Evolutionary conservation across 2,888 invertebrate genomes (phyloP), one percentile per base, ranked within the genome.

Genomic region (Antheraea assamensis): DNA sequence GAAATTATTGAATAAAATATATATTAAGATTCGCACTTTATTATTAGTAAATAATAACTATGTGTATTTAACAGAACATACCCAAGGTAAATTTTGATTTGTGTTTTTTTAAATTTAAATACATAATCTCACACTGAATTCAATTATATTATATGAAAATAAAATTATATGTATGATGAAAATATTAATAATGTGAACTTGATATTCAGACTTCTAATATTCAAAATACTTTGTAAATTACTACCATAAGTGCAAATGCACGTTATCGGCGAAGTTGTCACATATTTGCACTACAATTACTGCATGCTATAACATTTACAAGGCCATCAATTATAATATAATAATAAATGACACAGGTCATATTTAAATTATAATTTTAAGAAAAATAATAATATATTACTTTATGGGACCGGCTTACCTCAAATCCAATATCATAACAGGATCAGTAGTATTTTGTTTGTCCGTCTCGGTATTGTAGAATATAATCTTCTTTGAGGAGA

Each of bases 401-500:
- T 5, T 8, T 52, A 21, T 21, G 21, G 21, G 30, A 19, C 8
- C 10, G 68, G 81, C 96, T 92, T 85, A 98, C 98, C 98, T 98
- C 89, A 99, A 96, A 95, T 99, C 99, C 85, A 99, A 95, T 85
- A 99, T 98, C 91, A 99, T 96, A 78, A 98, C 97, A 35, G 99
- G 99, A 95, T 98, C 98, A 13, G 98, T 97, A 85, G 98, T 97
- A 87, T 99, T 98, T 92, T 97, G 97, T 90, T 99, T 98, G 89
- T 99, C 98, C 85, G 95, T 97, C 94, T 99, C 99, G 19, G 97
- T 97, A 93, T 99, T 98, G 89, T 99, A 99, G 95, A 99, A 99
- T 79, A 99, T 98, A 79, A 99, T 99, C 94, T 99, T 99, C 90
- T 97, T 97, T 76, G 98, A 99, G 71, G 99, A 98, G 71, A 99